Evolutionary conservation across 2,888 invertebrate genomes (phyloP).

Genomic region (Rhogogaster chlorosoma): DNA sequence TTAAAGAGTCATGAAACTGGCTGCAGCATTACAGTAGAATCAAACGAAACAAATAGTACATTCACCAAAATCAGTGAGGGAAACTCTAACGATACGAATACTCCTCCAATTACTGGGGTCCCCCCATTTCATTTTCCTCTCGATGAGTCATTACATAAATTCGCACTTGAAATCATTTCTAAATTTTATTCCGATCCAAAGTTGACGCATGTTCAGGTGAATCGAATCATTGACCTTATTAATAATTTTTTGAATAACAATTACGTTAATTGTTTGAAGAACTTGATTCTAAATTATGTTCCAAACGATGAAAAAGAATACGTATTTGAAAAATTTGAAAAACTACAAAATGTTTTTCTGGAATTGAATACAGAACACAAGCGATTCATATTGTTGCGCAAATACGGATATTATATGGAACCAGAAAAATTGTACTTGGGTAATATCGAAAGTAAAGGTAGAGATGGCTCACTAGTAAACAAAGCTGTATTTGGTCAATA

Average conservation of each 20-base stretch:
- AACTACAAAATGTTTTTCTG: background rate
- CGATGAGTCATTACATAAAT: background rate
- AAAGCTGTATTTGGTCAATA: conserved; percentile 48
- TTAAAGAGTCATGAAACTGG: background rate
- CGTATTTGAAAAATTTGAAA: background rate
- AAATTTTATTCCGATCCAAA: background rate
- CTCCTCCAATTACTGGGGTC: background rate
- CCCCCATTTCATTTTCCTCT: background rate
- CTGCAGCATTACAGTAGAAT: background rate
- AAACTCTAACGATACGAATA: background rate
- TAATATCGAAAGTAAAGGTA: conserved; percentile 40
- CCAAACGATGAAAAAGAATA: background rate
- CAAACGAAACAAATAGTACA: background rate
- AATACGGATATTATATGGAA: conserved; percentile 27
- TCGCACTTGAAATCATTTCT: conserved; percentile 13
- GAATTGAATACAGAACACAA: conserved; percentile 41
- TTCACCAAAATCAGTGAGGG: background rate
- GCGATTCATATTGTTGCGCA: background rate
- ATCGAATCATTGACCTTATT: background rate
- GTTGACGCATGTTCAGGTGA: background rate
- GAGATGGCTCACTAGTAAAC: conserved; percentile 19
- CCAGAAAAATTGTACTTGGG: conserved; percentile 47
- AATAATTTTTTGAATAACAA: conserved; percentile 7
- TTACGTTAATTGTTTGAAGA: background rate
- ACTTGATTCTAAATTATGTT: background rate